A percentile compares a stretch with the other conserved stretches of the same genome.
Conservation (phyloP, 2,888 invertebrate species). For the Patella caerulea region DNA sequence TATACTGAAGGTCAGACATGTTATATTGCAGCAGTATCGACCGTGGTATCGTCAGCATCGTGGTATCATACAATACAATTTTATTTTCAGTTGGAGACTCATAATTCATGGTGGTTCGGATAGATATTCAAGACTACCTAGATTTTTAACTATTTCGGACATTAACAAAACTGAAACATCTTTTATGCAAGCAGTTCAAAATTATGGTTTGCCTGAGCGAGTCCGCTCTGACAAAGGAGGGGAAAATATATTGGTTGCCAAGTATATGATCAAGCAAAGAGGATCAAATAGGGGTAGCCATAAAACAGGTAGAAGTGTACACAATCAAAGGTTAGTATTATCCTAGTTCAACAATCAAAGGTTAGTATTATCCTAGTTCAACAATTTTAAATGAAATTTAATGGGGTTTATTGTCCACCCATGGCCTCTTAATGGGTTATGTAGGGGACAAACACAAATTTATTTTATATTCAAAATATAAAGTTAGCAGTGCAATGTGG, state of each 20-base stretch:
- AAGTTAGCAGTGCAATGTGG: too few relatives aligned
- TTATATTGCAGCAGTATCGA: background rate
- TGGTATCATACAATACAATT: background rate
- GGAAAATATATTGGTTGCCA: background rate
- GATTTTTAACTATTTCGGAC: background rate
- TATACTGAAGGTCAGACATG: background rate
- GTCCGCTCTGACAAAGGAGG: constrained; percentile 5
- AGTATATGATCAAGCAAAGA: background rate
- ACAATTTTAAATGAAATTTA: too few relatives aligned
- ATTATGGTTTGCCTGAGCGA: background rate
- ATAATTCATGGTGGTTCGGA: background rate
- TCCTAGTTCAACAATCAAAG: too few relatives aligned
- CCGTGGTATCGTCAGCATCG: background rate
- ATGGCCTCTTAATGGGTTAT: too few relatives aligned
- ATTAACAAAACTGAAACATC: background rate
- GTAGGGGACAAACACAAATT: too few relatives aligned
- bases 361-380: too few relatives aligned
- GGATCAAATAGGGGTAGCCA: constrained; percentile 4
- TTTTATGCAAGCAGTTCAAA: background rate
- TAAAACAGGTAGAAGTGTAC: background rate
- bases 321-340: constrained; percentile 6
- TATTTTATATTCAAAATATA: too few relatives aligned
- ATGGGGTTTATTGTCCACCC: too few relatives aligned
- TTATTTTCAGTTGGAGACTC: background rate
- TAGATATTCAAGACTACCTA: background rate